These are phyloP conservation scores for Campoplex nolae DNA, from an alignment of 2,888 invertebrate species.

Conservation along the genomic window DNA sequence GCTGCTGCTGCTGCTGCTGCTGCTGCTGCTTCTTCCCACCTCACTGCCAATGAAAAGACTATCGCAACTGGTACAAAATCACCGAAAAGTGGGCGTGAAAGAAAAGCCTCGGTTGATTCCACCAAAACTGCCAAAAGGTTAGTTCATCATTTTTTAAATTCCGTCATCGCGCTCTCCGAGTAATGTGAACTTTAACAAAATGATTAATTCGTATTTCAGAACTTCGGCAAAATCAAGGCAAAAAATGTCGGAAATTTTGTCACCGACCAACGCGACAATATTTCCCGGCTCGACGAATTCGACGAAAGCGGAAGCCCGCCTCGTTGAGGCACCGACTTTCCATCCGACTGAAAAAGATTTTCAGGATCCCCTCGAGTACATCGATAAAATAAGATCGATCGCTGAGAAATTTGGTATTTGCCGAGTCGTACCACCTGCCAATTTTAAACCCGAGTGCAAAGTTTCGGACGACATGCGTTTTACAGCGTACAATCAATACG, in stretches of 20 bases:
- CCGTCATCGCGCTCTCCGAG: no score
- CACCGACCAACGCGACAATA: constrained; percentile 76
- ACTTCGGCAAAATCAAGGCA: constrained; percentile 70
- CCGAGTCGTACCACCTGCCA: constrained; percentile 93
- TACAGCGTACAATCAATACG: constrained; percentile 95
- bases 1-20: no score
- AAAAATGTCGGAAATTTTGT: constrained; percentile 63
- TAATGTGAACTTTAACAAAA: background rate
- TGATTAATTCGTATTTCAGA: constrained; percentile 69
- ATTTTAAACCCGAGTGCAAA: constrained; percentile 93
- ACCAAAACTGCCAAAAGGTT: constrained; percentile 76
- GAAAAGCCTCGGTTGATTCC: constrained; percentile 77
- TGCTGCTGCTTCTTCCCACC: constrained; percentile 28
- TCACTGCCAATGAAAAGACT: constrained; percentile 70
- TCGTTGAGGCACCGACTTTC: constrained; percentile 92
- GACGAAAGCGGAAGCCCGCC: constrained; percentile 83
- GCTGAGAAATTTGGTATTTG: constrained; percentile 95
- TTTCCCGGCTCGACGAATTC: constrained; percentile 76
- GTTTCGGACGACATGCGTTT: constrained; percentile 94
- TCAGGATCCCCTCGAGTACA: constrained; percentile 93
- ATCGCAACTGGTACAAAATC: constrained; percentile 68
- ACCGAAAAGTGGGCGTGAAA: constrained; percentile 75
- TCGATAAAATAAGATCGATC: constrained; percentile 90
- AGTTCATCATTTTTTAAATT: no score
- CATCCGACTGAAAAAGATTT: constrained; percentile 94